Evolutionary conservation across 1,140 invertebrate species (phyloP).

Genomic region (Ooceraea biroi): DNA sequence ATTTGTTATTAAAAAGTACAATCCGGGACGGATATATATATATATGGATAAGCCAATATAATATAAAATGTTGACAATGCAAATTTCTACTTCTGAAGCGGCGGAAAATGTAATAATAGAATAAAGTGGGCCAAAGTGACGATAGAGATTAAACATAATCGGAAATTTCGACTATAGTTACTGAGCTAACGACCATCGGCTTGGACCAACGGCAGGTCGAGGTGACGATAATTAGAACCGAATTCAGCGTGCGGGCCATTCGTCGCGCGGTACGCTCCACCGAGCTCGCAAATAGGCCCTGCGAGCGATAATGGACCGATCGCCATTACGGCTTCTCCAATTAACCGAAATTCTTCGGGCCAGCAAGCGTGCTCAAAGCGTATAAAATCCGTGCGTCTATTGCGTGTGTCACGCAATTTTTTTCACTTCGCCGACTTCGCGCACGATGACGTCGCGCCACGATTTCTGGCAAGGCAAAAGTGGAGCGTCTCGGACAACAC

Average conservation of each 20-base stretch:
- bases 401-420: not conserved
- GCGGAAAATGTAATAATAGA: too few relatives aligned
- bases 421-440: slow-evolving; percentile 13
- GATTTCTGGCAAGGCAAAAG: not conserved
- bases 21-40: too few relatives aligned
- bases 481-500: not conserved
- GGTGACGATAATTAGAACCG: slow-evolving; percentile 11
- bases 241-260: slow-evolving; percentile 14
- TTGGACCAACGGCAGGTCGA: not conserved
- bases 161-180: not conserved
- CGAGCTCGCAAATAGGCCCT: slow-evolving; percentile 47
- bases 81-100: too few relatives aligned
- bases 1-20: too few relatives aligned
- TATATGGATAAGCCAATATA: too few relatives aligned
- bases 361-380: not conserved
- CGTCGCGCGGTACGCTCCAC: slow-evolving; percentile 32
- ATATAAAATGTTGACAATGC: too few relatives aligned
- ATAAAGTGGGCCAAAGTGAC: not conserved
- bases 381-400: too few relatives aligned
- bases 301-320: slow-evolving; percentile 30
- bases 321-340: slow-evolving; percentile 47
- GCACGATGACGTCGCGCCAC: not conserved
- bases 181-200: not conserved
- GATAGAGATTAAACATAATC: not conserved
- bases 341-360: slow-evolving; percentile 52